phyloP scores from a whole-genome alignment of 2,888 invertebrate species.

The Drosophila greeni region DNA sequence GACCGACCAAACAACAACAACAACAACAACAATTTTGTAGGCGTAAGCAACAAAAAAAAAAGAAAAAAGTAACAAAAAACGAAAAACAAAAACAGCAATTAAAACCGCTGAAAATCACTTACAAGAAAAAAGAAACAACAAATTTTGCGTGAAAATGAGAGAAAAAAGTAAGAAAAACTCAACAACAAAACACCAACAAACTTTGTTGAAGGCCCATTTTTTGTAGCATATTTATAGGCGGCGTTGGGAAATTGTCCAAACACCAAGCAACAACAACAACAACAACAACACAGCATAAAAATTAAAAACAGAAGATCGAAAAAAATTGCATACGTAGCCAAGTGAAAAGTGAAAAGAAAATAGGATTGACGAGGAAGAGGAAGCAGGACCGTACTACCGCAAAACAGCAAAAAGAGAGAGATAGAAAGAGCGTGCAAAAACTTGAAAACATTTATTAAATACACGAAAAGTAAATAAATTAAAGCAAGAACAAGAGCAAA shows the following conservation, averaged over 20 bases:
- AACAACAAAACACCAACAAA: conserved; percentile 17
- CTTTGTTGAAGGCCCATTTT: conserved; percentile 21
- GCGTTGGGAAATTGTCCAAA: conserved; percentile 24
- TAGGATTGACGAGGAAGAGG: not conserved
- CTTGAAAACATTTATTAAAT: conserved; percentile 41
- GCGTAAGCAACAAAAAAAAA: conserved; percentile 48
- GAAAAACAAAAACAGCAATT: conserved; percentile 1
- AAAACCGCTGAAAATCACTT: conserved; percentile 11
- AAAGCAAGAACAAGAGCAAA: conserved; percentile 23
- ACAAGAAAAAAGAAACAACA: conserved; percentile 12
- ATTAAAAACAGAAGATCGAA: conserved; percentile 2
- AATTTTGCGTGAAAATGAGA: conserved; percentile 10
- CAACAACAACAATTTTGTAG: conserved; percentile 55
- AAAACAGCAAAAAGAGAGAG: conserved; percentile 11
- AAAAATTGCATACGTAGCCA: conserved; percentile 33
- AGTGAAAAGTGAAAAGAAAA: conserved; percentile 10
- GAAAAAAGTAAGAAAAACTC: conserved; percentile 8
- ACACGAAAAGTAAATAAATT: conserved; percentile 13
- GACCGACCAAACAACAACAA: conserved; percentile 56
- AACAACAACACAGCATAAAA: conserved; percentile 6
- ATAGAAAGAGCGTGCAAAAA: conserved; percentile 12
- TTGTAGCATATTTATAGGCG: conserved; percentile 35
- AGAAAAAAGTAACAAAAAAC: conserved; percentile 8
- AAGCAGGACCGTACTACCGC: conserved; percentile 4
- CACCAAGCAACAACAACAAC: conserved; percentile 13